Evolutionary conservation across 2,888 invertebrate species (phyloP), one percentile per base, ranked within the genome.

Genomic region (Melanotus villosus): DNA sequence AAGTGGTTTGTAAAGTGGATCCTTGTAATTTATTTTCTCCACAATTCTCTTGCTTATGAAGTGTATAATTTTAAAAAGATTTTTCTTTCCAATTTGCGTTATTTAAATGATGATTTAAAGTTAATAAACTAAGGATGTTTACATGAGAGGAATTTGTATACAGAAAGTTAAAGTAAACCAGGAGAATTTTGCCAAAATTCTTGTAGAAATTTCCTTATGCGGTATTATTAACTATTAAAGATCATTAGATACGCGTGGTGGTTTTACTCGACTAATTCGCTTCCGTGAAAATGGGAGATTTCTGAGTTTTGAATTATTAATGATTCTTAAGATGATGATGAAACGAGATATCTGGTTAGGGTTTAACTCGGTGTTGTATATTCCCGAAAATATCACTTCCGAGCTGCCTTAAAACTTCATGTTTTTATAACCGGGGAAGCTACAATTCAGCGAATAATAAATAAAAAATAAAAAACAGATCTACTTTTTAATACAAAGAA

Each of bases 271-370:
- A 72, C 69, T 75, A 75, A 75, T 71, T 75, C 72, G 69, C 75
- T 74, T 74, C 75, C 73, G 73, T 73, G 75, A 75, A 75, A 75
- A 75, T 74, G 73, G 73, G 71, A 74, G 72, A 75, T 75, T 74
- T 75, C 73, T 70, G 70, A 50, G 45, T 52, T 58, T 43, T 75
- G 71, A 65, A 75, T 75, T 75, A 75, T 75, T 75, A 74, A 74
- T 72, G 65, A 45, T 67, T 64, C 69, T 67, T 69, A 32, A 70
- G 66, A 70, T 63, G 71, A 68, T 68, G 68, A 68, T 65, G 62
- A 71, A 68, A 71, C 68, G 34, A 68, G 71, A 68, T 71, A 73
- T 71, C 50, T 54, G 58, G 38, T 65, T 58, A 58, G n/a, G 45
- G 19, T 18, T 63, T 50, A 50, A 50, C 12, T 50, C n/a, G 23